Evolutionary conservation across 2,797 vertebrate species (phyloP).

Genomic region (Apogon hyalosoma): DNA sequence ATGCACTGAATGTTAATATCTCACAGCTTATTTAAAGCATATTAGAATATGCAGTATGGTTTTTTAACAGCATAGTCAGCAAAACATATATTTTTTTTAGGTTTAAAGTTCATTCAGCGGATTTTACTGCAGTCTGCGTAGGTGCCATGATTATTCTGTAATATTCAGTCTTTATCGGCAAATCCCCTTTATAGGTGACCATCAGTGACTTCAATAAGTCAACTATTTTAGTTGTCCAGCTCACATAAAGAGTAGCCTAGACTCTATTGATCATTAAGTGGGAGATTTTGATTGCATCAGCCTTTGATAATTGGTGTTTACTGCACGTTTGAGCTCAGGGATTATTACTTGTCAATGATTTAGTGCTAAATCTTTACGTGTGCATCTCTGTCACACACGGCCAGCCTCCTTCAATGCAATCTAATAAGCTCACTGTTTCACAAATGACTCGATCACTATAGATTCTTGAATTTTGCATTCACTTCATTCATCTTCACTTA

Average conservation of each 20-base stretch:
- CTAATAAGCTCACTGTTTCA: slow-evolving; percentile 46
- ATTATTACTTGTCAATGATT: slow-evolving; percentile 64
- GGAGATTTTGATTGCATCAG: slow-evolving; percentile 58
- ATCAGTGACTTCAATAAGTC: slow-evolving; percentile 47
- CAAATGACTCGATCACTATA: slow-evolving; percentile 43
- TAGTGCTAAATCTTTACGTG: slow-evolving; percentile 19
- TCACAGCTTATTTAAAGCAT: neutral
- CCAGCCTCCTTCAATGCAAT: neutral
- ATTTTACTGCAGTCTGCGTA: slow-evolving; percentile 3
- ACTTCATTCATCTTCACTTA: slow-evolving; percentile 61
- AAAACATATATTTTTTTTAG: neutral
- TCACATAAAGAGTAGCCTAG: slow-evolving; percentile 42
- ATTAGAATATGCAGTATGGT: too few relatives aligned
- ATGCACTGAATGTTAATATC: neutral
- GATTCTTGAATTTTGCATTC: slow-evolving; percentile 55
- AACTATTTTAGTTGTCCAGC: slow-evolving; percentile 47
- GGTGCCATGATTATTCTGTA: slow-evolving; percentile 16
- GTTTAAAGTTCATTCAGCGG: neutral
- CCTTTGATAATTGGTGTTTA: slow-evolving; percentile 67
- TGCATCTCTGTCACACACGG: neutral
- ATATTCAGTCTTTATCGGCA: slow-evolving; percentile 32
- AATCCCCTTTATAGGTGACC: slow-evolving; percentile 31
- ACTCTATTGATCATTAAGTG: slow-evolving; percentile 60
- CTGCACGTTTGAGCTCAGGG: slow-evolving; percentile 50
- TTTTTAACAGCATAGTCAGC: too few relatives aligned